Percentiles rank a stretch among this genome's conserved stretches.
These are phyloP conservation scores for Hesperophylax magnus DNA, from an alignment of 1,140 invertebrate genomes.

Conservation along the genomic window DNA sequence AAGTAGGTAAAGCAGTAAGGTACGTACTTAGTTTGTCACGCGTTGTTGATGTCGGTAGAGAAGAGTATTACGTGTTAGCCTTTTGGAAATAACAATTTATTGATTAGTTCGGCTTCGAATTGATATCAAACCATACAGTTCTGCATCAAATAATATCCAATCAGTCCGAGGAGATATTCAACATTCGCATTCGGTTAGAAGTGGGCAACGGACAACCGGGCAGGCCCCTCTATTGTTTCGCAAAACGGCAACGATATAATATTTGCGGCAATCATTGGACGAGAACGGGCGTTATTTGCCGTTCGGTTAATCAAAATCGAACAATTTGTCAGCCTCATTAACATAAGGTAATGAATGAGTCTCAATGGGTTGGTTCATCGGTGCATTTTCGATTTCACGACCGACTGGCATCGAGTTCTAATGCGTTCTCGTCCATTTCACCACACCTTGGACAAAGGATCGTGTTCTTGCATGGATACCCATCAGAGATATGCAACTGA, in stretches of 20 bases:
- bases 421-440: neutral
- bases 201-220: too few relatives aligned
- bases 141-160: too few relatives aligned
- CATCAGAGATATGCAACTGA: too few relatives aligned
- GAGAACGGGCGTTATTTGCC: neutral
- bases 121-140: too few relatives aligned
- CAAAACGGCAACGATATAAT: neutral
- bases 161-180: too few relatives aligned
- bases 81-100: too few relatives aligned
- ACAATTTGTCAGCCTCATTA: conserved; percentile 3
- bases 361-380: conserved; percentile 7
- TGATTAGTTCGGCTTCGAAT: too few relatives aligned
- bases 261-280: neutral
- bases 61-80: too few relatives aligned
- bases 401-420: neutral
- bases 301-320: conserved; percentile 12
- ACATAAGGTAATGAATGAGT: conserved; percentile 17
- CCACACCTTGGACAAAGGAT: conserved; percentile 14
- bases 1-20: too few relatives aligned
- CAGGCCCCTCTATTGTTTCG: neutral
- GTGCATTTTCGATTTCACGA: conserved; percentile 34
- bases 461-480: conserved; percentile 9
- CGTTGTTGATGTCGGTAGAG: too few relatives aligned
- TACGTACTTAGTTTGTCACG: too few relatives aligned
- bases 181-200: too few relatives aligned